phyloP scores from a whole-genome alignment of 1,140 invertebrate genomes.

The Zaprionus capensis region DNA sequence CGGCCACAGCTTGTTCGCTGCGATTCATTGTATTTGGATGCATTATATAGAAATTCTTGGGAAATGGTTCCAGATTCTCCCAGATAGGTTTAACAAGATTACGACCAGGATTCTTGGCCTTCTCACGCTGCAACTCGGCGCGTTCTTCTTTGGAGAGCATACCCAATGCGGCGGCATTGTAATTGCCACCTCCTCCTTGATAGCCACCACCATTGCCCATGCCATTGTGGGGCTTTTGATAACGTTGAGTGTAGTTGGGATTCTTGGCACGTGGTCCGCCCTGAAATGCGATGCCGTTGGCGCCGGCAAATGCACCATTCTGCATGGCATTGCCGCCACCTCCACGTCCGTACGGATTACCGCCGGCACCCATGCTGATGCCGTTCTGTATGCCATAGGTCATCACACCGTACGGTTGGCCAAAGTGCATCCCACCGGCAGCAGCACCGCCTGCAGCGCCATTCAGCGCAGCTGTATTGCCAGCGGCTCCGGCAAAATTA shows the following conservation, averaged over 20 bases:
- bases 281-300: slow-evolving; percentile 60
- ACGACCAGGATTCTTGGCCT: slow-evolving; percentile 90
- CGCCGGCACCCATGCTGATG: slow-evolving; percentile 59
- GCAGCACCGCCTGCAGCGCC: slow-evolving; percentile 59
- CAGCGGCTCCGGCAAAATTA: slow-evolving; percentile 46
- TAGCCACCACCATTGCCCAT: slow-evolving; percentile 59
- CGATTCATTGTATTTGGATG: slow-evolving; percentile 90
- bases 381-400: slow-evolving; percentile 72
- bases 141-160: slow-evolving; percentile 83
- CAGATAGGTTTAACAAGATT: slow-evolving; percentile 93
- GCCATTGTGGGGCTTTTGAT: slow-evolving; percentile 75
- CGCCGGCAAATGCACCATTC: slow-evolving; percentile 60
- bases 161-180: slow-evolving; percentile 68
- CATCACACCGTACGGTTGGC: slow-evolving; percentile 71
- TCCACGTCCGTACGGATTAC: slow-evolving; percentile 58
- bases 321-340: slow-evolving; percentile 60
- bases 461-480: slow-evolving; percentile 51
- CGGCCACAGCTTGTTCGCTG: slow-evolving; percentile 89
- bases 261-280: slow-evolving; percentile 72
- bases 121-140: slow-evolving; percentile 87
- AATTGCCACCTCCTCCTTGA: slow-evolving; percentile 68
- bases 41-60: slow-evolving; percentile 96
- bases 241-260: slow-evolving; percentile 73
- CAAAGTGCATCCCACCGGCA: slow-evolving; percentile 64
- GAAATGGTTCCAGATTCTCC: slow-evolving; percentile 93